phyloP scores from a whole-genome alignment of 2,888 invertebrate genomes.

The Drosophila maculinotata region DNA sequence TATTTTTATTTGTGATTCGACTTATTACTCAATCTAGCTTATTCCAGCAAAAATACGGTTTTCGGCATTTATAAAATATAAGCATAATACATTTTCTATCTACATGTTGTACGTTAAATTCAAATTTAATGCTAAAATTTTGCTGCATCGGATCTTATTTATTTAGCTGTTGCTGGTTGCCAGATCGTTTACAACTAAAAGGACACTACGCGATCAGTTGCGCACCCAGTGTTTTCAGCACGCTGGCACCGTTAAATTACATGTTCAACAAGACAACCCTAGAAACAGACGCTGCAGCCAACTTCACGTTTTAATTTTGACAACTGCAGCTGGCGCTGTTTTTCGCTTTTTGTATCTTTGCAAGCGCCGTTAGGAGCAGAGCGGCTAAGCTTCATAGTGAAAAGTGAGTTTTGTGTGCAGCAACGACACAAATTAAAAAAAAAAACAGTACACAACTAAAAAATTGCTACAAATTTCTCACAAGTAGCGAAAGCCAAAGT shows the following conservation, averaged over 20 bases:
- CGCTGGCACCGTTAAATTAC: constrained; percentile 32
- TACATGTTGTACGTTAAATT: constrained; percentile 35
- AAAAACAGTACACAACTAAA: constrained; percentile 22
- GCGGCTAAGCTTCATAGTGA: constrained; percentile 71
- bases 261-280: constrained; percentile 39
- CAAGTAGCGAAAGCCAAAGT: constrained; percentile 34
- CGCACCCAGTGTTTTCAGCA: background rate
- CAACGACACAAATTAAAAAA: constrained; percentile 21
- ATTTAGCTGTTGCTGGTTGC: constrained; percentile 11
- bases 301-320: constrained; percentile 51
- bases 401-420: constrained; percentile 55
- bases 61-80: no score
- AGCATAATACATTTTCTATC: no score
- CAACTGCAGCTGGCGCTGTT: constrained; percentile 67
- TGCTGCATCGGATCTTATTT: constrained; percentile 16
- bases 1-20: constrained; percentile 68
- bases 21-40: constrained; percentile 48
- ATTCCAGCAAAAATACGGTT: background rate
- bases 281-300: constrained; percentile 56
- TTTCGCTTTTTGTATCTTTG: constrained; percentile 73
- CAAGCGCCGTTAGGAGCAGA: constrained; percentile 75
- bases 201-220: background rate
- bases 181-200: constrained; percentile 11
- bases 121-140: constrained; percentile 17
- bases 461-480: constrained; percentile 13